Evolutionary conservation across 2,797 vertebrate species (phyloP), one percentile per base, ranked within the genome.

Genomic region (Catharus ustulatus): DNA sequence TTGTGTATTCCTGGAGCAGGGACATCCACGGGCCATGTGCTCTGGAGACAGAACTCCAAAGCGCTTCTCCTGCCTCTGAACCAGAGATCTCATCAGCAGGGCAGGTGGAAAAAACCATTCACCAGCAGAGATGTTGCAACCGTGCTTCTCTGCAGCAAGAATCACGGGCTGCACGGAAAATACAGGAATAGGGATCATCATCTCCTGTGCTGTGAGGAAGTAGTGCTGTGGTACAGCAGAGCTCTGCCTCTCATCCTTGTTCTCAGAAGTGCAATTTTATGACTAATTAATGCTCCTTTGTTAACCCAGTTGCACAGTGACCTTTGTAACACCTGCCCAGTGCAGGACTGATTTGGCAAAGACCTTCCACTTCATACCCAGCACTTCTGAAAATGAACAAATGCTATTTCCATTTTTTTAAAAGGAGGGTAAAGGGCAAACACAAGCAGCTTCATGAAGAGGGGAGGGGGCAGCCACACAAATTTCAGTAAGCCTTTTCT

Each of bases 201-300:
- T 30, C 84, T 80, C 76, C 76, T 79, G 73, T 0, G 1, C 29
- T 6, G 43, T 42, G 90, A 92, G 94, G 95, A 96, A 95, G 94
- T 51, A 13, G 38, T 14, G 4, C 57, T 40, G 79, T 2, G 49
- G 15, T n/a, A 21, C 55, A 30, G 54, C 68, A 63, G 24, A 45
- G 13, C 30, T 75, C 24, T n/a, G 13, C 15, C 46, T 71, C 68
- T 66, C 49, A 4, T 58, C 46, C 64, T 36, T 30, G 6, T 90
- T 89, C 76, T 88, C 63, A 88, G 49, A 75, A 78, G 42, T 76
- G 88, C 71, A 95, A 82, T 61, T 49, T 68, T 10, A 17, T 94
- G 83, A 95, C 64, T 89, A 73, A 86, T 22, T 27, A 49, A 51
- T 19, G 8, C 10, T 72, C 10, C 40, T 71, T 64, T 40, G 57